Evolutionary conservation across 2,113 vertebrate species (phyloP), one percentile per base, ranked within the genome.

Genomic region (Anseranas semipalmata): DNA sequence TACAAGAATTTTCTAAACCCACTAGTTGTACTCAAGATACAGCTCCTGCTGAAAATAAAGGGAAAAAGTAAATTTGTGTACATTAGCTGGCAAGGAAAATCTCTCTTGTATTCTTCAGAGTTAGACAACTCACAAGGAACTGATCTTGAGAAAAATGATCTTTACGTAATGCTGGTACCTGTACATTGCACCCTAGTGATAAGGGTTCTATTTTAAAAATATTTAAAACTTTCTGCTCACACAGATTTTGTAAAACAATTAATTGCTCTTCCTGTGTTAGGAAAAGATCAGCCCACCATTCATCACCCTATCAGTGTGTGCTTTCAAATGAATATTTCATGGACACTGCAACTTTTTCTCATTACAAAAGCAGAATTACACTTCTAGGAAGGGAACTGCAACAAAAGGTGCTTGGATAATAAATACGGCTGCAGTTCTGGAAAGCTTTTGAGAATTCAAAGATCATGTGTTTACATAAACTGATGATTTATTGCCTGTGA

Each of bases 201-300:
- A 97, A 94, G 39, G 52, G 80, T 30, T 50, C 37, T 72, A 32
- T 43, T 75, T 75, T 7, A 45, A 65, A 87, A 97, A 90, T 77
- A 95, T 21, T 65, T 92, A 53, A 77, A 94, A 77, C n/a, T 85
- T 96, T 89, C 73, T 83, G 83, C 93, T 92, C 53, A 81, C 90
- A 96, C 72, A 87, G 94, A 97, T 96, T 86, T 91, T 89, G 85
- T 79, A 90, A 97, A 96, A 94, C 63, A 92, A 97, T 97, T 97
- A 94, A 97, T 96, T 97, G 88, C 82, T 89, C 90, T 77, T 84
- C 17, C 10, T 65, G 65, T 30, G 41, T 66, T 83, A 68, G 28
- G 39, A 62, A 89, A 92, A 48, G 27, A 81, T 65, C 84, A 58
- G 62, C 58, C 43, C 81, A 25, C 39, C 73, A 41, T 84, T 91